Evolutionary conservation across 2,797 vertebrate species (phyloP).

Genomic region (Sandelia bainsii): DNA sequence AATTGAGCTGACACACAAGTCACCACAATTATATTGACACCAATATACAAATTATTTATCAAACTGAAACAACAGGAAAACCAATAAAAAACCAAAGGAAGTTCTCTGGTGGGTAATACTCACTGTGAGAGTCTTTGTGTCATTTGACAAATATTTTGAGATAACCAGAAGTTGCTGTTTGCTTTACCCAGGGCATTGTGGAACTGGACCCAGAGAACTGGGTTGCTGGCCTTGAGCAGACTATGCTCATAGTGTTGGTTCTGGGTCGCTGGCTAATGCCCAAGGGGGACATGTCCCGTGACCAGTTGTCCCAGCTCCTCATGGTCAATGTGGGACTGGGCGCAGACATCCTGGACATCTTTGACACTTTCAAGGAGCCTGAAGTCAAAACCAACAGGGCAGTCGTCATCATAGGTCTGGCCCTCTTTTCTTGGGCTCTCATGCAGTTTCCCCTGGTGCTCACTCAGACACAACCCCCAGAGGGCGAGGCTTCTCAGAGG

Average conservation of each 20-base stretch:
- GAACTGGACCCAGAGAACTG: constrained; percentile 83
- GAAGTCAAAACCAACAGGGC: constrained; percentile 77
- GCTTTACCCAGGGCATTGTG: constrained; percentile 67
- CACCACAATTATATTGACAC: not conserved
- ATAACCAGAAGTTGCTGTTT: constrained; percentile 9
- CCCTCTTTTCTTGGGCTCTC: constrained; percentile 85
- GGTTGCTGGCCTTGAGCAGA: constrained; percentile 82
- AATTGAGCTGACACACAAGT: not conserved
- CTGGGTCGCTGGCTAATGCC: constrained; percentile 87
- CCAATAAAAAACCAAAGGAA: not conserved
- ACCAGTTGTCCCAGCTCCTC: constrained; percentile 86
- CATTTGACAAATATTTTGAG: not conserved
- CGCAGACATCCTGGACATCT: constrained; percentile 86
- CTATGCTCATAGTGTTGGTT: constrained; percentile 85
- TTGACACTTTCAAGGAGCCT: constrained; percentile 83
- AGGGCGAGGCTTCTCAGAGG: constrained; percentile 11
- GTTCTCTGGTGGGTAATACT: not conserved
- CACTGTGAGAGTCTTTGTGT: not conserved
- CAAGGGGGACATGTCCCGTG: constrained; percentile 85
- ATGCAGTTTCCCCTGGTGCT: constrained; percentile 87
- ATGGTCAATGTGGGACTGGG: constrained; percentile 85
- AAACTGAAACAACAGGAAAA: not conserved
- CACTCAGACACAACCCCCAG: constrained; percentile 76
- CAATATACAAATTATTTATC: not conserved
- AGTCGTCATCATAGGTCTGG: constrained; percentile 77